phyloP scores from a whole-genome alignment of 2,888 invertebrate genomes.

The Aelia acuminata region DNA sequence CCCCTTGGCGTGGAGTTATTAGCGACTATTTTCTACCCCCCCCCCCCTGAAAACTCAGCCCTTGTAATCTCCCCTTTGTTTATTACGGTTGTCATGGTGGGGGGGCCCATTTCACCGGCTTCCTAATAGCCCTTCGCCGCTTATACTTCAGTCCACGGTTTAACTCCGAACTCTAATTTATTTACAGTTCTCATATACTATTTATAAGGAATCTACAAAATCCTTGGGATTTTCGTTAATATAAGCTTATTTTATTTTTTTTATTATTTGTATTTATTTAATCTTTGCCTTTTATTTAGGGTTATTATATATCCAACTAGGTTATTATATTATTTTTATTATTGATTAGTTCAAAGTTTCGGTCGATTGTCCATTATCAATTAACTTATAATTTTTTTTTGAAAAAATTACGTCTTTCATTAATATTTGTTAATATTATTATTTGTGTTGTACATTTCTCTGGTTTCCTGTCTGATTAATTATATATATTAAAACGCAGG shows the following conservation, averaged over 20 bases:
- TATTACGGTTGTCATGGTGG: slow-evolving; percentile 32
- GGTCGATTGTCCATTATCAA: no score
- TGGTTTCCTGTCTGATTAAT: no score
- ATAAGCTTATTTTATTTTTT: neutral
- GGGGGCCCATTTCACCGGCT: neutral
- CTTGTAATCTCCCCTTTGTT: slow-evolving; percentile 39
- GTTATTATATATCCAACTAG: no score
- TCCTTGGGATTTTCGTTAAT: neutral
- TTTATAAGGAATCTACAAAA: neutral
- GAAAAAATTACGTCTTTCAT: no score
- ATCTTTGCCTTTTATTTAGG: no score
- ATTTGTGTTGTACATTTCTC: no score
- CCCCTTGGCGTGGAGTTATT: neutral
- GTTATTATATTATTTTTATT: no score
- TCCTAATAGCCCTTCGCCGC: slow-evolving; percentile 16
- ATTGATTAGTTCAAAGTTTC: no score
- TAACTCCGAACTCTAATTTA: neutral
- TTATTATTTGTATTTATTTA: no score
- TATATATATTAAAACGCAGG: no score
- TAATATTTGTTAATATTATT: no score
- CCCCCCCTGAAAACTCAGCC: neutral
- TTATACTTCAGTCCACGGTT: neutral
- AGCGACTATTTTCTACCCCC: slow-evolving; percentile 11
- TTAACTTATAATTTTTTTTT: no score
- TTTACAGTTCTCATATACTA: neutral